Evolutionary conservation across 2,797 vertebrate species (phyloP).

Genomic region (Argya squamiceps): DNA sequence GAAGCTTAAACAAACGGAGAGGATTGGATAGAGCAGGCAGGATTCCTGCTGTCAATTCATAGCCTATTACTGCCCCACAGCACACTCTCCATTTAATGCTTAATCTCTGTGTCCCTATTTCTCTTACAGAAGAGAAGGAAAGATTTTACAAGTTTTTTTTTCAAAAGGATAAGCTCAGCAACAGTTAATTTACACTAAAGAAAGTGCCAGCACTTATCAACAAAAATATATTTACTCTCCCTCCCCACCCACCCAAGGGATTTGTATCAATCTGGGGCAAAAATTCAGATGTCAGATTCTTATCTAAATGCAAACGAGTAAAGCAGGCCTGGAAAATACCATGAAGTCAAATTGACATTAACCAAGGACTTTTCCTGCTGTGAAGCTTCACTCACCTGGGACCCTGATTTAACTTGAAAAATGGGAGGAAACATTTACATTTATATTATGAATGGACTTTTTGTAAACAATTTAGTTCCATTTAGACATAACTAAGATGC

Average conservation of each 20-base stretch:
- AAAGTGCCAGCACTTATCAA: background rate
- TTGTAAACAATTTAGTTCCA: background rate
- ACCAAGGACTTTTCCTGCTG: background rate
- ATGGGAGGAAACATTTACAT: conserved; percentile 4
- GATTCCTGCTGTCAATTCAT: background rate
- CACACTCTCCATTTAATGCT: background rate
- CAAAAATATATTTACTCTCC: background rate
- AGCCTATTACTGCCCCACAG: background rate
- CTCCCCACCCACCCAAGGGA: background rate
- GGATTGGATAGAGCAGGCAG: background rate
- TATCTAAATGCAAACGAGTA: background rate
- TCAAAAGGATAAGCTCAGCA: background rate
- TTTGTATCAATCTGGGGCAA: background rate
- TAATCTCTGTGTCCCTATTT: background rate
- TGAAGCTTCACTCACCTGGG: background rate
- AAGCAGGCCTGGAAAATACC: background rate
- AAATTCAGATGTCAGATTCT: background rate
- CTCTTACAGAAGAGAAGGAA: background rate
- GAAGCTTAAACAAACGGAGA: background rate
- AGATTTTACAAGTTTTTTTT: background rate
- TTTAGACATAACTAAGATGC: background rate
- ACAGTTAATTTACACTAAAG: background rate
- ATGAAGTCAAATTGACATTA: background rate
- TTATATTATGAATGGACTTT: background rate
- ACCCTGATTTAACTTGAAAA: background rate